These are phyloP conservation scores for Drosophila macrospina DNA, from an alignment of 2,888 invertebrate genomes.

Conservation along the genomic window DNA sequence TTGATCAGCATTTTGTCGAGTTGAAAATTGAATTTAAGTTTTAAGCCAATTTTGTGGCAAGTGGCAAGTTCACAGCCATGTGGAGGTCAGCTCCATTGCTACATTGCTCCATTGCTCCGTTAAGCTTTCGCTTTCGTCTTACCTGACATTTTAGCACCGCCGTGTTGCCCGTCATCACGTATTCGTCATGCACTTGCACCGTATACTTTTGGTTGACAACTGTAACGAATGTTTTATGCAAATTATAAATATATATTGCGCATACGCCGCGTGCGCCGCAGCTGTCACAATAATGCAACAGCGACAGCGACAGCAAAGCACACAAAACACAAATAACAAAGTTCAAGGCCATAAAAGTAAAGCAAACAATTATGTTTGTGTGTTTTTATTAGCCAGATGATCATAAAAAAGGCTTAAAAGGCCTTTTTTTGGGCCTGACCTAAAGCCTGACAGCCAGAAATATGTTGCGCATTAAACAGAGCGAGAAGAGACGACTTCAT, in stretches of 20 bases:
- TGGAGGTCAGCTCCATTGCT: background rate
- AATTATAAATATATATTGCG: conserved; percentile 16
- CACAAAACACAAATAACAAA: conserved; percentile 18
- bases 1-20: conserved; percentile 43
- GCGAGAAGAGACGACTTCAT: too few species aligned
- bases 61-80: conserved; percentile 5
- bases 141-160: conserved; percentile 94
- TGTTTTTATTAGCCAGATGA: conserved; percentile 56
- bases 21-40: conserved; percentile 61
- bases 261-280: conserved; percentile 42
- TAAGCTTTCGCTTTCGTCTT: conserved; percentile 33
- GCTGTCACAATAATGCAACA: background rate
- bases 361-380: conserved; percentile 55
- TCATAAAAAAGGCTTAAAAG: conserved; percentile 51
- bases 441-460: conserved; percentile 57
- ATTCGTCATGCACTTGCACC: conserved; percentile 95
- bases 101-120: background rate
- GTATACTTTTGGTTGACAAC: conserved; percentile 94
- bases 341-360: conserved; percentile 25
- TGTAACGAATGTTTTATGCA: conserved; percentile 84
- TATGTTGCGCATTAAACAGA: conserved; percentile 65
- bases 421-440: conserved; percentile 17
- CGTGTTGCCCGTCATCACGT: conserved; percentile 95
- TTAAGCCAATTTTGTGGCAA: conserved; percentile 60
- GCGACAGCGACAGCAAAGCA: background rate